A percentile compares a stretch with the other conserved stretches of the same genome.
Conservation (phyloP, 2,113 vertebrate genomes). For the Egretta garzetta region DNA sequence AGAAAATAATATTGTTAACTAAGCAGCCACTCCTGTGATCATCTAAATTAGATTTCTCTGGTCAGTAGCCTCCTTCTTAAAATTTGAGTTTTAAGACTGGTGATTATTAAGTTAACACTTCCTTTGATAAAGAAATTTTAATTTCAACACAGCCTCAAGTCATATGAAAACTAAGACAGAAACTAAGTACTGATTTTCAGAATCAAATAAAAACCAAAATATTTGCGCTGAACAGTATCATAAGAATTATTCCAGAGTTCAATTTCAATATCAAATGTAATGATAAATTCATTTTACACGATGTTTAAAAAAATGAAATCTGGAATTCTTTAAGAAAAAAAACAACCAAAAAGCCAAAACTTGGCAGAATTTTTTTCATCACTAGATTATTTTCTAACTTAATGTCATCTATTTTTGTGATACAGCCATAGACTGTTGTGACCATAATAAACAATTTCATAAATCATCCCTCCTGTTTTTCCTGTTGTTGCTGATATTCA, state of each 20-base stretch:
- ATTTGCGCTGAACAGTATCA: background rate
- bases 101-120: background rate
- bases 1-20: slow-evolving; percentile 25
- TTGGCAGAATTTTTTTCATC: slow-evolving; percentile 30
- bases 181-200: background rate
- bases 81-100: background rate
- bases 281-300: background rate
- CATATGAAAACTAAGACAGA: background rate
- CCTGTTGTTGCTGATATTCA: background rate
- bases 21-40: slow-evolving; percentile 18
- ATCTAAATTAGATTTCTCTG: background rate
- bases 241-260: slow-evolving; percentile 4
- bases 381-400: background rate
- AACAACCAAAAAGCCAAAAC: background rate
- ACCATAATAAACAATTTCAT: background rate
- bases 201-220: background rate
- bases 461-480: background rate
- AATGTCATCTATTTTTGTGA: background rate
- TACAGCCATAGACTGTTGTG: background rate
- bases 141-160: slow-evolving; percentile 1
- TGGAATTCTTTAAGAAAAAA: slow-evolving; percentile 6
- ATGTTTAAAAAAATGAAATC: background rate
- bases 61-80: background rate
- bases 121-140: background rate
- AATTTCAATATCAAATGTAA: slow-evolving; percentile 14